Conservation (phyloP, 1,140 invertebrate species). For the Trichogramma pretiosum region DNA sequence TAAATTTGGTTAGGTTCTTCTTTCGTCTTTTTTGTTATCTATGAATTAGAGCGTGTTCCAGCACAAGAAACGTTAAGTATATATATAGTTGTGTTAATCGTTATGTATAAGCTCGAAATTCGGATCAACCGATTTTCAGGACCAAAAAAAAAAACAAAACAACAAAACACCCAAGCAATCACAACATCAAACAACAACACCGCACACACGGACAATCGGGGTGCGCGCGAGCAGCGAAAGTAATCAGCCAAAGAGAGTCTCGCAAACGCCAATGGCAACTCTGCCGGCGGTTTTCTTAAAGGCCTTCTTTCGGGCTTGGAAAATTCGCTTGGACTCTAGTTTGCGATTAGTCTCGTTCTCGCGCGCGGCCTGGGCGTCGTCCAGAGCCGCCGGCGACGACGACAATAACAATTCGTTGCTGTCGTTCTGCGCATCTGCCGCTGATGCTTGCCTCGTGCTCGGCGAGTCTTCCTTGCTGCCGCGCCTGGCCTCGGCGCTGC, state of each 20-base stretch:
- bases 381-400: background rate
- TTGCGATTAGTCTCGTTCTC: constrained; percentile 13
- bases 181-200: no score
- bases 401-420: background rate
- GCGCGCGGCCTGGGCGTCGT: constrained; percentile 8
- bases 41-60: no score
- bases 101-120: no score
- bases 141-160: no score
- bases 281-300: constrained; percentile 20
- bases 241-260: constrained; percentile 14
- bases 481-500: constrained; percentile 62
- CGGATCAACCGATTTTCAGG: no score
- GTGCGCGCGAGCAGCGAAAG: background rate
- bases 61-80: no score
- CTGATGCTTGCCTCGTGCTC: constrained; percentile 41
- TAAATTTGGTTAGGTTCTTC: no score
- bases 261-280: constrained; percentile 16
- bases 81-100: no score
- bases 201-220: background rate
- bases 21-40: no score
- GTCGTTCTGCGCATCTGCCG: no score
- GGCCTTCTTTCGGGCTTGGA: constrained; percentile 2
- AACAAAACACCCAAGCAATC: no score
- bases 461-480: constrained; percentile 45
- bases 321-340: constrained; percentile 1